A percentile compares a stretch with the other conserved stretches of the same genome.
Evolutionary conservation across 2,797 vertebrate genomes (phyloP).

Genomic region (Platalea minor): DNA sequence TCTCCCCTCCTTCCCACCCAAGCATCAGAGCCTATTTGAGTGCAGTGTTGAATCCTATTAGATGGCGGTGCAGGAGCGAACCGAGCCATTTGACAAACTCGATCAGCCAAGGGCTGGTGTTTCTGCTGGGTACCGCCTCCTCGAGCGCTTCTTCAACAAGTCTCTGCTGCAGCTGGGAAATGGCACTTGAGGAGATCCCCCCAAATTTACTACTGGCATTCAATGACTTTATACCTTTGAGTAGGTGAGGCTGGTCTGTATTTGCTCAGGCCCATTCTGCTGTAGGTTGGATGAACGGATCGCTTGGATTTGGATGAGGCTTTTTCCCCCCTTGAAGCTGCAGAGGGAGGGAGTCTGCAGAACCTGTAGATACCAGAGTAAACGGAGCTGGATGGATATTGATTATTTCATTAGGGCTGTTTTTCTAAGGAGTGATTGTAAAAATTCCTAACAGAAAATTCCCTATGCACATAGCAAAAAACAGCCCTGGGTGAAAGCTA

Average conservation of each 20-base stretch:
- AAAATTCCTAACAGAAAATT: not conserved
- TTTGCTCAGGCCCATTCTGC: not conserved
- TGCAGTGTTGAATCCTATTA: not conserved
- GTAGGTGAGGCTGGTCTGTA: not conserved
- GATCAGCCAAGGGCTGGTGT: not conserved
- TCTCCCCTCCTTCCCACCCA: not conserved
- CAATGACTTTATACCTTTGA: not conserved
- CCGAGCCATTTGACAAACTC: not conserved
- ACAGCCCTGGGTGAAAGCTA: not conserved
- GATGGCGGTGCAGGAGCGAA: not conserved
- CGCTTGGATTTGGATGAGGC: not conserved
- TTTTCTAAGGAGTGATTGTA: not conserved
- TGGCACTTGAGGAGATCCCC: not conserved
- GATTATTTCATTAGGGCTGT: not conserved
- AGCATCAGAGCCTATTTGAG: fast-evolving
- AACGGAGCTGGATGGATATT: not conserved
- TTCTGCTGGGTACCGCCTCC: not conserved
- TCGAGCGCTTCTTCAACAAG: not conserved
- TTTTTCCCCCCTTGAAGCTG: not conserved
- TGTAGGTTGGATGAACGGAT: not conserved
- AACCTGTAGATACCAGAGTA: not conserved
- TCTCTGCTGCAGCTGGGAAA: not conserved
- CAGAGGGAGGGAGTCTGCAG: not conserved
- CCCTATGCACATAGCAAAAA: not conserved
- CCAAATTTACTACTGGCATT: fast-evolving